Conservation (phyloP, 2,797 vertebrate species). For the Chaetodon trifasciatus region DNA sequence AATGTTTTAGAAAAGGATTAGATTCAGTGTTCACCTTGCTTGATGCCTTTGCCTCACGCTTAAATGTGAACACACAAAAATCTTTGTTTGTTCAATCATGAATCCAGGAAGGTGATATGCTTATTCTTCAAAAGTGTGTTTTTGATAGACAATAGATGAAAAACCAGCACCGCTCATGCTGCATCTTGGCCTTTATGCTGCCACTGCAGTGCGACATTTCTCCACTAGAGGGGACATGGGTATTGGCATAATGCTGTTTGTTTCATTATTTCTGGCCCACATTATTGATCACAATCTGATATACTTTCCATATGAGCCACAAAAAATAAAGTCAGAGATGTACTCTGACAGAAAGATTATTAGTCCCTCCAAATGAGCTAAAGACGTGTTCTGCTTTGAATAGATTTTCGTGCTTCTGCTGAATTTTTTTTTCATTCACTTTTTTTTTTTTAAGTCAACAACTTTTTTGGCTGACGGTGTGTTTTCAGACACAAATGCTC, state of each 20-base stretch:
- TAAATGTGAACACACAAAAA: constrained; percentile 7
- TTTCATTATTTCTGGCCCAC: constrained; percentile 3
- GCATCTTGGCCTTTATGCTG: constrained; percentile 9
- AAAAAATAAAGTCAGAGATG: not conserved
- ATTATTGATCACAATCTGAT: constrained; percentile 22
- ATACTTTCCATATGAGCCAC: not conserved
- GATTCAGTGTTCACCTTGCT: constrained; percentile 10
- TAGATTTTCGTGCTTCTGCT: constrained; percentile 8
- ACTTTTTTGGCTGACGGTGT: constrained; percentile 30
- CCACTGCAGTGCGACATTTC: constrained; percentile 36
- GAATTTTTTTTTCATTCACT: not conserved
- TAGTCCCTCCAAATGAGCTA: not conserved
- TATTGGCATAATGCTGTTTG: constrained; percentile 37
- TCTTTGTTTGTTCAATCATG: not conserved
- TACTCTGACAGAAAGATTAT: not conserved
- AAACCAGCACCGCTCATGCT: not conserved
- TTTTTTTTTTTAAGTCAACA: constrained; percentile 19
- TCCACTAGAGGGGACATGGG: constrained; percentile 77
- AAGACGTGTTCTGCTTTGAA: not conserved
- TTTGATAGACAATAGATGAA: not conserved
- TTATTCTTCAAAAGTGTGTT: not conserved
- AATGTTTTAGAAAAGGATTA: constrained; percentile 45
- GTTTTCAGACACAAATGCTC: constrained; percentile 42
- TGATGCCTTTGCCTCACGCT: not conserved
- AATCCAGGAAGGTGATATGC: not conserved